Conservation (phyloP, 30 jellyfish, hydroid and myxozoan species). For the Phacellophora camtschatica region DNA sequence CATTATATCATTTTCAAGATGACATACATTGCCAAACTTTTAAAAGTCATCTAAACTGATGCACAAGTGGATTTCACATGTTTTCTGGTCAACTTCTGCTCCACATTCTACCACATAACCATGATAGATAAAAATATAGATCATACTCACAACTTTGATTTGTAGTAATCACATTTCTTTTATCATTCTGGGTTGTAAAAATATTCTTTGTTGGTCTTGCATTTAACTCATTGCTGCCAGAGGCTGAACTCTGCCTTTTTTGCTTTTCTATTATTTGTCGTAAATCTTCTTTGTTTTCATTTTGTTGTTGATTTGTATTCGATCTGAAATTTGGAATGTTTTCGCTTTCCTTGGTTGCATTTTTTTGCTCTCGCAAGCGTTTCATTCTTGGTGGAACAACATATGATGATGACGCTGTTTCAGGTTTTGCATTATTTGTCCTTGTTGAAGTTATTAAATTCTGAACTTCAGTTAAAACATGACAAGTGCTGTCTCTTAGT, state of each 20-base stretch:
- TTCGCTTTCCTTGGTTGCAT: neutral
- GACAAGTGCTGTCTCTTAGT: neutral
- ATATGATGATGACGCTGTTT: neutral
- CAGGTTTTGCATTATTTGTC: neutral
- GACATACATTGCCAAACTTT: too few relatives aligned
- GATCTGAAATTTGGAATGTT: neutral
- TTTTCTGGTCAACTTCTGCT: too few relatives aligned
- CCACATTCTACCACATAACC: too few relatives aligned
- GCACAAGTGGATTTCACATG: too few relatives aligned
- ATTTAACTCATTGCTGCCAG: neutral
- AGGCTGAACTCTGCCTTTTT: neutral
- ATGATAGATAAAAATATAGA: too few relatives aligned
- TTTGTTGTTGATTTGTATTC: neutral
- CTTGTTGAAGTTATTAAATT: neutral
- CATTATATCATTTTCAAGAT: too few relatives aligned
- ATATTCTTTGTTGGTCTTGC: neutral
- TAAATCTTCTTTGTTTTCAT: neutral
- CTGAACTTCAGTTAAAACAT: neutral
- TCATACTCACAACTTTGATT: too few relatives aligned
- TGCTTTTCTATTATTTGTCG: neutral
- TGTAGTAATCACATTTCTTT: neutral
- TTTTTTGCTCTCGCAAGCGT: neutral
- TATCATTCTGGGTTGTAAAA: neutral
- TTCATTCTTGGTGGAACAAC: conserved; percentile 55
- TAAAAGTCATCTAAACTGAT: too few relatives aligned